These are phyloP conservation scores for Aphaenogaster ashmeadi DNA, from an alignment of 1,140 invertebrate species.

Conservation along the genomic window DNA sequence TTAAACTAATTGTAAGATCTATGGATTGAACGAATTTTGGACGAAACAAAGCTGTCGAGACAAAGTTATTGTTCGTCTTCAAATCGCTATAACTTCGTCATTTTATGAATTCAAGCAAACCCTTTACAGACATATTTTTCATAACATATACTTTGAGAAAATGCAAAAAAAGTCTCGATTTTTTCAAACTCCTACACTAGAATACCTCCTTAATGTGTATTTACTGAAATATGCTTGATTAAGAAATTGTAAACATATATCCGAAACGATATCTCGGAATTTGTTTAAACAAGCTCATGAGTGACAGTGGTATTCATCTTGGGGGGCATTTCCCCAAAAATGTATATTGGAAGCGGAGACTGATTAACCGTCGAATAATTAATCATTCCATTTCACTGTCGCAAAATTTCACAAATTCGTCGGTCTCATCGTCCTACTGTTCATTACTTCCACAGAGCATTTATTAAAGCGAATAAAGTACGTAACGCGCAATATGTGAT, in stretches of 20 bases:
- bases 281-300: constrained; percentile 16
- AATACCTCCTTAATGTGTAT: not conserved
- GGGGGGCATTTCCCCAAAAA: constrained; percentile 1
- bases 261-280: not conserved
- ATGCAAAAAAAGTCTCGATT: no score
- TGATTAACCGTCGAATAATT: constrained; percentile 58
- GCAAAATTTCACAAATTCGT: constrained; percentile 42
- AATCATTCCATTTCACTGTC: constrained; percentile 55
- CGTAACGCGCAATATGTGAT: not conserved
- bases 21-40: no score
- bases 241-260: not conserved
- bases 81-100: no score
- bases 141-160: no score
- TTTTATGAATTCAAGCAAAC: no score
- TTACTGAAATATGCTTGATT: not conserved
- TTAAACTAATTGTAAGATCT: no score
- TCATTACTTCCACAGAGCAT: constrained; percentile 9
- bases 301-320: constrained; percentile 13
- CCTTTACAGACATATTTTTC: no score
- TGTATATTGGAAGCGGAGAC: constrained; percentile 24
- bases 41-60: no score
- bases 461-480: constrained; percentile 42
- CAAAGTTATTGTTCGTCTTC: no score
- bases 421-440: constrained; percentile 17
- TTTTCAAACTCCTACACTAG: no score